phyloP scores from a whole-genome alignment of 2,113 vertebrate genomes.

The Onychostoma macrolepis region DNA sequence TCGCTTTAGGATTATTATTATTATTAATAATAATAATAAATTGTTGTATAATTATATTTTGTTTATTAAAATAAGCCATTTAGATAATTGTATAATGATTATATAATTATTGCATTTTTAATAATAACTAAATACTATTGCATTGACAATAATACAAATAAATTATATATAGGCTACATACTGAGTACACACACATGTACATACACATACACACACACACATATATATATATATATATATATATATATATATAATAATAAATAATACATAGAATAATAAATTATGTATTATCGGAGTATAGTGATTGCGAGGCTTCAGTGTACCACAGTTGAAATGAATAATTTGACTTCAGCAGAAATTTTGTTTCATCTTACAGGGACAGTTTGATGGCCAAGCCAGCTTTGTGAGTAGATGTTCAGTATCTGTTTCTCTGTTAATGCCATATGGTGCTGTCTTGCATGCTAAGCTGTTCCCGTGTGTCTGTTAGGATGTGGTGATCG shows the following conservation, averaged over 20 bases:
- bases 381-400: slow-evolving; percentile 79
- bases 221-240: no score
- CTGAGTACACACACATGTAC: no score
- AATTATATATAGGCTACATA: no score
- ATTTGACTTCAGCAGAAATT: neutral
- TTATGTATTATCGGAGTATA: neutral
- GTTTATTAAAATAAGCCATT: neutral
- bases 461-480: slow-evolving; percentile 10
- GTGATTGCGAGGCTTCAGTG: neutral
- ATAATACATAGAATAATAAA: neutral
- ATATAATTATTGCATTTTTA: no score
- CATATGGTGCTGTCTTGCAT: neutral
- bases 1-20: neutral
- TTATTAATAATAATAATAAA: neutral
- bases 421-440: neutral
- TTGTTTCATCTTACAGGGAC: slow-evolving; percentile 72
- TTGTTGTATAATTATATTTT: neutral
- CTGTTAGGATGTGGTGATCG: slow-evolving; percentile 83
- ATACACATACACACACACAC: no score
- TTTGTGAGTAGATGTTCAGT: slow-evolving; percentile 81
- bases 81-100: neutral
- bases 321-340: neutral
- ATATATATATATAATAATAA: neutral
- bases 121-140: no score
- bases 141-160: no score